Conservation (phyloP, 2,888 invertebrate species). For the Lamproptera curius region DNA sequence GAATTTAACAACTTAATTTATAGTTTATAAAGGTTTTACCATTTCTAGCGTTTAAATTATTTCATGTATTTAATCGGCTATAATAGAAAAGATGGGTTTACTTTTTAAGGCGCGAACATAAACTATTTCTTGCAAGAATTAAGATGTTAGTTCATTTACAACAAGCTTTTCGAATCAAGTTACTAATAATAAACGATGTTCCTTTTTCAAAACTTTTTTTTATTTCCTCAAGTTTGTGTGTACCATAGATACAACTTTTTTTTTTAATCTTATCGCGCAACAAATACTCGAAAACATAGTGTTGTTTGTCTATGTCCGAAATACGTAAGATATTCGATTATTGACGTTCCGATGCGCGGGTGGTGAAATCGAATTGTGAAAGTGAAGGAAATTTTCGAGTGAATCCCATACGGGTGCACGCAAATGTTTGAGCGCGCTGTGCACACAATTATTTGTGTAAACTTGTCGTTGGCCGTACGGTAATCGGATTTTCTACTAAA, state of each 20-base stretch:
- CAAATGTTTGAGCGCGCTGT: constrained; percentile 15
- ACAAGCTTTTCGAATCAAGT: too few species aligned
- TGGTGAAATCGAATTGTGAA: constrained; percentile 64
- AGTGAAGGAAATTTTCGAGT: constrained; percentile 56
- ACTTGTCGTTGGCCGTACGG: neutral
- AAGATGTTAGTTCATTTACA: too few species aligned
- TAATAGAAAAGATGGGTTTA: too few species aligned
- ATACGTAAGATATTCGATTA: constrained; percentile 6
- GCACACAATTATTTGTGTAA: constrained; percentile 14
- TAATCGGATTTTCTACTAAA: constrained; percentile 1
- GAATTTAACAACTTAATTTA: too few species aligned
- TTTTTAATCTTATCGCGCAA: neutral
- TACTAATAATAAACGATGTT: too few species aligned
- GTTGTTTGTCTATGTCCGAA: constrained; percentile 1
- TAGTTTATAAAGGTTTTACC: too few species aligned
- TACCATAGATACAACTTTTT: neutral
- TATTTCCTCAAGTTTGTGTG: too few species aligned
- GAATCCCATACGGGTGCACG: constrained; percentile 29
- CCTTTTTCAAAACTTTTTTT: too few species aligned
- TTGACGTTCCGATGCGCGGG: constrained; percentile 36
- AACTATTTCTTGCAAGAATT: too few species aligned
- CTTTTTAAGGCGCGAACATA: too few species aligned
- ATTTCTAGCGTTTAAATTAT: too few species aligned
- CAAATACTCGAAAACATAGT: neutral
- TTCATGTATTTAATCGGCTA: too few species aligned